These are phyloP conservation scores for Acleris emargana DNA, from an alignment of 2,888 invertebrate species.

Conservation along the genomic window DNA sequence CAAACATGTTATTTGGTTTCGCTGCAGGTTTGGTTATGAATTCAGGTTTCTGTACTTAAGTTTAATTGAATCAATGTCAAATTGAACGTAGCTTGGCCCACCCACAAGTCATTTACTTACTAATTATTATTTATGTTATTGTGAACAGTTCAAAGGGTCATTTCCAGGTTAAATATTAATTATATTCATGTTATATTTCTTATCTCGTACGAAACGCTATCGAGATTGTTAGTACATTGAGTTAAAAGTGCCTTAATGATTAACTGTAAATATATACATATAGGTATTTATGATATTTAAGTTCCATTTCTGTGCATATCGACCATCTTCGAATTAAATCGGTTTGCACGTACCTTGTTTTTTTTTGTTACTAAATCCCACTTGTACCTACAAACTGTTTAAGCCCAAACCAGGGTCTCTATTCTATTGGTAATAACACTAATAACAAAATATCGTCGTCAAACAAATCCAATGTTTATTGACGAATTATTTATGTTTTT, in stretches of 20 bases:
- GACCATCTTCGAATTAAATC: conserved; percentile 34
- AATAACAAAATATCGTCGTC: no score
- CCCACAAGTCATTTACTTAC: no score
- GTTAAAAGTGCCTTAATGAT: conserved; percentile 29
- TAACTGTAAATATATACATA: conserved; percentile 28
- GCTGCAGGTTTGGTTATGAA: no score
- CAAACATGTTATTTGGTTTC: no score
- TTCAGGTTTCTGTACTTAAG: no score
- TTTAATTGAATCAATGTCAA: no score
- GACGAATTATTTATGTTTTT: no score
- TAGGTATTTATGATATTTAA: conserved; percentile 34
- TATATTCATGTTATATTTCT: conserved; percentile 12
- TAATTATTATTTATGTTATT: no score
- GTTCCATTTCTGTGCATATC: conserved; percentile 21
- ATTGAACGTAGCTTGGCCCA: background rate
- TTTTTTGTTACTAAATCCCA: background rate
- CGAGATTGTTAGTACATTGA: conserved; percentile 11
- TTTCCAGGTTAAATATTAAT: conserved; percentile 25
- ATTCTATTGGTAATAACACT: no score
- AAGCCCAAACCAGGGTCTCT: no score
- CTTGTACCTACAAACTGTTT: no score
- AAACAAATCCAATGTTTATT: no score
- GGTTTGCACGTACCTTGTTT: conserved; percentile 27
- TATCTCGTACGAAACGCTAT: conserved; percentile 9
- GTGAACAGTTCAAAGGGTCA: conserved; percentile 18